phyloP scores from a whole-genome alignment of 1,140 invertebrate species.

The Luehdorfia chinensis region DNA sequence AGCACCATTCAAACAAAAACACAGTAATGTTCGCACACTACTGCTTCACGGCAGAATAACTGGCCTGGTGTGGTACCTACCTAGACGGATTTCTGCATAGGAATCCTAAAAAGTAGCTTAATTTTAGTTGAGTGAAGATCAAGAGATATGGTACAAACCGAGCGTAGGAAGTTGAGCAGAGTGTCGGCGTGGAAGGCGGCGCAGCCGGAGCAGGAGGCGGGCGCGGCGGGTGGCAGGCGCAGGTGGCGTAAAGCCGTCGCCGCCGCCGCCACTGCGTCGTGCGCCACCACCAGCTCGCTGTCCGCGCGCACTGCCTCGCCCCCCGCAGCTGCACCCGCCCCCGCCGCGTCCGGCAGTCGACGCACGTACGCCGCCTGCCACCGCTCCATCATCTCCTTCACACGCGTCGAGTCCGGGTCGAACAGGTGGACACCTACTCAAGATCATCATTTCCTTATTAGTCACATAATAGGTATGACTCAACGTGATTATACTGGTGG shows the following conservation, averaged over 20 bases:
- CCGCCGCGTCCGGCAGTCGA: conserved; percentile 18
- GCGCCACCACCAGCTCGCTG: conserved; percentile 44
- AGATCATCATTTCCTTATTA: neutral
- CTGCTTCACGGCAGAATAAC: too few relatives aligned
- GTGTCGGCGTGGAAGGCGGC: conserved; percentile 60
- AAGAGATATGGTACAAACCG: conserved; percentile 27
- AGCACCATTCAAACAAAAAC: too few relatives aligned
- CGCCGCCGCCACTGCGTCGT: conserved; percentile 37
- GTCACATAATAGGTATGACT: too few relatives aligned
- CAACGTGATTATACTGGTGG: too few relatives aligned
- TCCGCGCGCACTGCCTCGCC: conserved; percentile 27
- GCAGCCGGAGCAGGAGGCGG: conserved; percentile 26
- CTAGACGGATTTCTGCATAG: too few relatives aligned
- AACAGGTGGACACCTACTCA: conserved; percentile 42
- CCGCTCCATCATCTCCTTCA: conserved; percentile 24
- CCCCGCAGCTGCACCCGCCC: neutral
- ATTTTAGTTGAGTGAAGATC: too few relatives aligned
- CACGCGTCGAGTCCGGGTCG: conserved; percentile 33
- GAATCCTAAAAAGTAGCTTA: too few relatives aligned
- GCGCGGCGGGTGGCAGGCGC: conserved; percentile 20
- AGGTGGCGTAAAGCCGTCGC: conserved; percentile 26
- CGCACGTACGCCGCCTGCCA: conserved; percentile 35
- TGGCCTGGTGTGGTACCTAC: too few relatives aligned
- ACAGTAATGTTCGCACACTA: too few relatives aligned
- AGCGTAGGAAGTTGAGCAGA: conserved; percentile 58